These are phyloP conservation scores for Phoenicopterus ruber DNA, from an alignment of 2,113 vertebrate species.

Conservation along the genomic window DNA sequence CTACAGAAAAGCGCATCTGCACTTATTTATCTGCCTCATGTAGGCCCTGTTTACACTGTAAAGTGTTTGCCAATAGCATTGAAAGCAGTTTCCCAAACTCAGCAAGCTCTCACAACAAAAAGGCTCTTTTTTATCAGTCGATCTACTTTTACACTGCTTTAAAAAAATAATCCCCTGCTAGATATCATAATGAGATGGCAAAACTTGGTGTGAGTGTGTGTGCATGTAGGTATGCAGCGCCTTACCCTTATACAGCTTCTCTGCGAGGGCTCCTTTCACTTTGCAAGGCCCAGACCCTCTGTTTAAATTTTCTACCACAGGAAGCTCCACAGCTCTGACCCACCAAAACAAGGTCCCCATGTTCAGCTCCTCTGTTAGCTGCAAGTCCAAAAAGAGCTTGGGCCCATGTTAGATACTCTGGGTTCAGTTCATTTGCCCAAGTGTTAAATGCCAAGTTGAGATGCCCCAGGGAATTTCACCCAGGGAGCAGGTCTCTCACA, in stretches of 20 bases:
- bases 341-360: not conserved
- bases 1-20: conserved; percentile 50
- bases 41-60: conserved; percentile 26
- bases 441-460: not conserved
- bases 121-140: not conserved
- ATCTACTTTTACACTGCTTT: not conserved
- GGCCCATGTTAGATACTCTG: not conserved
- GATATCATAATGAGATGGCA: not conserved
- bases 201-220: not conserved
- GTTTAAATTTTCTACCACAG: not conserved
- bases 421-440: not conserved
- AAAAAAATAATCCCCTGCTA: not conserved
- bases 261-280: not conserved
- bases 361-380: not conserved
- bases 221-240: not conserved
- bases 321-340: not conserved
- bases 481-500: not conserved
- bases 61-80: conserved; percentile 48
- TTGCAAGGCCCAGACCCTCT: not conserved
- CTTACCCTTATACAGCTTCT: not conserved
- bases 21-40: conserved; percentile 16
- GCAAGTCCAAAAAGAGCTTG: not conserved
- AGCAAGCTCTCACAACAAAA: conserved; percentile 35
- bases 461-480: not conserved
- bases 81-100: conserved; percentile 45